Evolutionary conservation across 2,797 vertebrate species (phyloP).

Genomic region (Numenius phaeopus): DNA sequence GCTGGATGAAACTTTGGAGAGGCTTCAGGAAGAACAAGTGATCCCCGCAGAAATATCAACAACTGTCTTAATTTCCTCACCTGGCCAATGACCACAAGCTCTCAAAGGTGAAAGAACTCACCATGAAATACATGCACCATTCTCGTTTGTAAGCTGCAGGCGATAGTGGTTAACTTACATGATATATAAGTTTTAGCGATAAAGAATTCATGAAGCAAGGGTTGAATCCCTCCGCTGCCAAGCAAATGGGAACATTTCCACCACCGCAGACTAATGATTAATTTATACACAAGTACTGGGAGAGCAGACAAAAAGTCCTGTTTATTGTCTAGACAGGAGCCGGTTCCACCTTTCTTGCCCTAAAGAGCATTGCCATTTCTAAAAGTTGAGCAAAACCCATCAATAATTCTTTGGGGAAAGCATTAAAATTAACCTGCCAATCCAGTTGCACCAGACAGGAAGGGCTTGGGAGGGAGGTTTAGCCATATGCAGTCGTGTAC

Average conservation of each 20-base stretch:
- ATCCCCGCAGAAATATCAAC: neutral
- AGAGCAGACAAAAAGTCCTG: neutral
- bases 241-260: constrained; percentile 41
- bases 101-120: neutral
- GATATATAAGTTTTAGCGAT: neutral
- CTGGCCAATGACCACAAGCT: neutral
- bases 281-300: neutral
- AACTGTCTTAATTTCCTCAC: neutral
- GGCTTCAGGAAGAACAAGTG: neutral
- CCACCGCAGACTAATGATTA: neutral
- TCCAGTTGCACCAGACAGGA: neutral
- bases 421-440: neutral
- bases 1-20: neutral
- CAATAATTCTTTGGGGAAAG: neutral
- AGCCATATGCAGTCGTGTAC: neutral
- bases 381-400: neutral
- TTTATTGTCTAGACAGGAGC: neutral
- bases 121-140: neutral
- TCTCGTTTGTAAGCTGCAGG: neutral
- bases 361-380: neutral
- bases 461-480: neutral
- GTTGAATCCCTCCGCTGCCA: neutral
- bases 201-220: constrained; percentile 58
- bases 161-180: neutral
- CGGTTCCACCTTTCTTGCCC: neutral